A percentile compares a stretch with the other conserved stretches of the same genome.
These are phyloP conservation scores for Entelurus aequoreus DNA, from an alignment of 2,113 vertebrate species.

Conservation along the genomic window DNA sequence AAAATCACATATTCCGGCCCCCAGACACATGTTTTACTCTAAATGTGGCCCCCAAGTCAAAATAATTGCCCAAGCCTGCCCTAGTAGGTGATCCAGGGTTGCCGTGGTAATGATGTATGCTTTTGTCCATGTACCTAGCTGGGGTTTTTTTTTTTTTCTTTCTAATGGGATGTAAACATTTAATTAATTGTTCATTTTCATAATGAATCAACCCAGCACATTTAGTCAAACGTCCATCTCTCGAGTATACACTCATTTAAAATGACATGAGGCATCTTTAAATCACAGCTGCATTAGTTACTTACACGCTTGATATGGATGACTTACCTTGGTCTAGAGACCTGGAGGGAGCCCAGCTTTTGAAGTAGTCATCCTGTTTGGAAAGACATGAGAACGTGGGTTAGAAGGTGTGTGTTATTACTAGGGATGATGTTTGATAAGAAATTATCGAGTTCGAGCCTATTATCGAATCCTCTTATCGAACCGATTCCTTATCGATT, in stretches of 20 bases:
- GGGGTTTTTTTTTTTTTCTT: too few species aligned
- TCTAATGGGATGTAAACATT: not conserved
- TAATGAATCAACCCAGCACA: too few species aligned
- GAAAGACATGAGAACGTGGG: constrained; percentile 33
- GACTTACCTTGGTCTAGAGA: constrained; percentile 64
- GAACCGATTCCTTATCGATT: too few species aligned
- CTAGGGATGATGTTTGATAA: too few species aligned
- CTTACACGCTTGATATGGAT: not conserved
- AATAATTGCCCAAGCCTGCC: not conserved
- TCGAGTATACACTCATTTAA: too few species aligned
- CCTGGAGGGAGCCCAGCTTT: constrained; percentile 66
- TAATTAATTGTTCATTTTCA: not conserved
- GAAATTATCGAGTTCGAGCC: too few species aligned
- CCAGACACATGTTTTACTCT: too few species aligned
- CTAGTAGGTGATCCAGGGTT: not conserved
- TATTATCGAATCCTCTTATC: too few species aligned
- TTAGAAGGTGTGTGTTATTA: constrained; percentile 21
- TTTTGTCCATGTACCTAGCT: not conserved
- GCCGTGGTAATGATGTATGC: not conserved
- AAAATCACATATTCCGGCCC: too few species aligned
- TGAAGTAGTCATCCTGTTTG: constrained; percentile 67
- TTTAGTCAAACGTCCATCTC: too few species aligned
- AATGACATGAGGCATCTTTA: too few species aligned
- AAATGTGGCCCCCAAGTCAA: too few species aligned
- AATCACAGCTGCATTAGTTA: not conserved